A percentile compares a stretch with the other conserved stretches of the same genome.
Conservation (phyloP, 2,113 vertebrate species). For the Equus przewalskii region DNA sequence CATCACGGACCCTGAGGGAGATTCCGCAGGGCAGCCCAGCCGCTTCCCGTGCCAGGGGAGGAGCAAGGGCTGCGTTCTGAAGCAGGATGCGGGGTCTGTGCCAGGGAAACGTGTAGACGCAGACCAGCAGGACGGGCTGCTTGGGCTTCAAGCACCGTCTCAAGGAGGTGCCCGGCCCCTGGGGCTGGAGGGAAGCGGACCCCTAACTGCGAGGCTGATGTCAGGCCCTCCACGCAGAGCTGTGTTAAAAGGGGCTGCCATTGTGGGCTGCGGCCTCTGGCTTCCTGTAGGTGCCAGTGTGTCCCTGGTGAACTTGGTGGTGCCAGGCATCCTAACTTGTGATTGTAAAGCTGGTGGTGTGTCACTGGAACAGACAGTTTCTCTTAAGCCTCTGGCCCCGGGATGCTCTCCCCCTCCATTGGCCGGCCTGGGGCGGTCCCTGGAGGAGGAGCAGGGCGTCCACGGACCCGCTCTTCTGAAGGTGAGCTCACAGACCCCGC, state of each 20-base stretch:
- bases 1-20: rapidly evolving
- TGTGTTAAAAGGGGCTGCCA: background rate
- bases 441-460: too few relatives aligned
- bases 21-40: rapidly evolving
- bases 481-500: rapidly evolving
- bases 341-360: background rate
- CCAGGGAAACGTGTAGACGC: background rate
- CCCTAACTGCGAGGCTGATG: background rate
- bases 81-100: background rate
- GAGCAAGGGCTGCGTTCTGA: background rate
- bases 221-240: rapidly evolving
- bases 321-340: background rate
- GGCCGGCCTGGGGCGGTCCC: background rate
- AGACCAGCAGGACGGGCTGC: background rate
- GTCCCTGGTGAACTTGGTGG: background rate
- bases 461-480: too few relatives aligned
- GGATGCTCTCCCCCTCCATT: background rate
- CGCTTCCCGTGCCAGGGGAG: background rate
- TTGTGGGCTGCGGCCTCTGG: background rate
- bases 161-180: rapidly evolving
- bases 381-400: background rate
- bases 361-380: background rate
- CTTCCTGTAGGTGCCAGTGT: too few relatives aligned
- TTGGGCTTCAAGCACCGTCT: rapidly evolving
- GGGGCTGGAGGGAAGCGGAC: background rate